Percentiles rank a stretch among this genome's conserved stretches.
These are phyloP conservation scores for Buathra laborator DNA, from an alignment of 2,888 invertebrate genomes.

Conservation along the genomic window DNA sequence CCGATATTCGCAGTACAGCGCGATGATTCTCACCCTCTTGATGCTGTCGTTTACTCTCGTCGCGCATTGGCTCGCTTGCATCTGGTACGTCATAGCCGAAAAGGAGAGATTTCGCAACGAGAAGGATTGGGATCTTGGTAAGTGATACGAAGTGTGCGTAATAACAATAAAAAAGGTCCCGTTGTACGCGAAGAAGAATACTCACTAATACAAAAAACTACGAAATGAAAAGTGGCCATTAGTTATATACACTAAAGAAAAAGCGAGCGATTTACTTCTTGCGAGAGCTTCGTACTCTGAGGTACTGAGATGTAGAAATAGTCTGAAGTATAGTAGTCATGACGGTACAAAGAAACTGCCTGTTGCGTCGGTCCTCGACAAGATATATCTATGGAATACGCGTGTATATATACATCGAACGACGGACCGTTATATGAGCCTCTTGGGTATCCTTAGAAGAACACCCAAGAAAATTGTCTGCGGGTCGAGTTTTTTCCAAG, in stretches of 20 bases:
- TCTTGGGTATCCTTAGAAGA: conserved; percentile 9
- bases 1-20: conserved; percentile 98
- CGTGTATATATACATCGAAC: conserved; percentile 8
- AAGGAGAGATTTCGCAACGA: conserved; percentile 91
- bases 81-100: conserved; percentile 98
- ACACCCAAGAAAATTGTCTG: conserved; percentile 14
- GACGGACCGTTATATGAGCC: conserved; percentile 17
- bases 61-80: conserved; percentile 98
- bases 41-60: conserved; percentile 97
- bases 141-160: conserved; percentile 78
- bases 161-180: background rate
- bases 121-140: conserved; percentile 93
- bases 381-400: background rate
- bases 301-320: background rate
- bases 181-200: background rate
- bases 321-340: conserved; percentile 14
- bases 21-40: conserved; percentile 96
- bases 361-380: conserved; percentile 39
- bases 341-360: conserved; percentile 42
- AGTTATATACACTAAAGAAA: background rate
- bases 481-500: background rate
- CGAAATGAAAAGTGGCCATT: background rate
- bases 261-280: background rate
- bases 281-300: background rate
- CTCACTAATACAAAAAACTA: background rate